Evolutionary conservation across 2,113 vertebrate species (phyloP).

Genomic region (Peromyscus californicus): DNA sequence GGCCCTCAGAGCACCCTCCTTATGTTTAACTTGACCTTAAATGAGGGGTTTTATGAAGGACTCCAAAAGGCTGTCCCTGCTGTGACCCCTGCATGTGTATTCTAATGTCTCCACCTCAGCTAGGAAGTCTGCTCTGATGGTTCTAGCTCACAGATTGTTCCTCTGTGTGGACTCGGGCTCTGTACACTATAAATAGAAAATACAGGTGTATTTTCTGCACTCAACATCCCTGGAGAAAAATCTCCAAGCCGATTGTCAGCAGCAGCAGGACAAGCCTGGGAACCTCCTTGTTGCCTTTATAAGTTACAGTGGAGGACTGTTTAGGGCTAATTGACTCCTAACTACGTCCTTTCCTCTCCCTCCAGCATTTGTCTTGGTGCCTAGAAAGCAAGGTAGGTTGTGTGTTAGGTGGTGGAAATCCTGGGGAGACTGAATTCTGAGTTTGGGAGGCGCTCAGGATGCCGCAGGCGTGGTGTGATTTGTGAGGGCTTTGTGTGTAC

Average conservation of each 20-base stretch:
- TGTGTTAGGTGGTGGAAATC: not conserved
- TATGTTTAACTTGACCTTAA: not conserved
- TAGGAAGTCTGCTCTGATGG: not conserved
- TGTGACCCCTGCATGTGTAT: not conserved
- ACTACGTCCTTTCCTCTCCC: not conserved
- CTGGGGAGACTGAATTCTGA: not conserved
- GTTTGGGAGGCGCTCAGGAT: not conserved
- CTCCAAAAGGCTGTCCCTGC: not conserved
- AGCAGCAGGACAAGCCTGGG: not conserved
- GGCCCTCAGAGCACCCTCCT: not conserved
- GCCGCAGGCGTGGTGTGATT: not conserved
- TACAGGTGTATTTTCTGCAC: not conserved
- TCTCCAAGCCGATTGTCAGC: not conserved
- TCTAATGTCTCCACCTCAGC: not conserved
- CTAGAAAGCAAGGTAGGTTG: not conserved
- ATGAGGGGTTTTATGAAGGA: not conserved
- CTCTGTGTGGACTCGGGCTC: not conserved
- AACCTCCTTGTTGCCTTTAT: not conserved
- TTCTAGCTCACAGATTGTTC: not conserved
- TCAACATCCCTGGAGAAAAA: not conserved
- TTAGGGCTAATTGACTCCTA: not conserved
- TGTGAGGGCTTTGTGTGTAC: not conserved
- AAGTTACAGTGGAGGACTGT: not conserved
- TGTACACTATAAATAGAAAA: not conserved
- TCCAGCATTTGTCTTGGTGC: not conserved